phyloP scores from a whole-genome alignment of 2,888 invertebrate genomes.

The Cosmia pyralina region DNA sequence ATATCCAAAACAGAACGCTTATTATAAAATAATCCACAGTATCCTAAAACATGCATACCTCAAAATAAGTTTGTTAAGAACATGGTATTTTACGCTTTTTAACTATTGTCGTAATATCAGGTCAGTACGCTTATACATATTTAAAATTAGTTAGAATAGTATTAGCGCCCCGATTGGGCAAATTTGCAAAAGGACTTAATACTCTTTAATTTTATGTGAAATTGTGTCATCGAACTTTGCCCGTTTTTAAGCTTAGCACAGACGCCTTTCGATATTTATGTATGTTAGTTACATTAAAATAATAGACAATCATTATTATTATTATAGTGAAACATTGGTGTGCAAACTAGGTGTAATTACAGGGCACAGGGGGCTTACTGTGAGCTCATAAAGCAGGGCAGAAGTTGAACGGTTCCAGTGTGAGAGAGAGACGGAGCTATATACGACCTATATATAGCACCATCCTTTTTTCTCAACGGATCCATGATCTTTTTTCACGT shows the following conservation, averaged over 20 bases:
- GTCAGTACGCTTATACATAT: constrained; percentile 69
- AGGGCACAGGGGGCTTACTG: no score
- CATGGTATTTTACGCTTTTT: constrained; percentile 12
- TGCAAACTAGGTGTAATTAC: neutral
- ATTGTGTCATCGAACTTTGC: constrained; percentile 32
- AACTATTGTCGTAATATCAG: constrained; percentile 39
- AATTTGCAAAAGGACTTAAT: constrained; percentile 47
- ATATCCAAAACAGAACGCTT: constrained; percentile 24
- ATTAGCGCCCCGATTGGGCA: constrained; percentile 38
- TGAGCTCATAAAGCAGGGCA: no score
- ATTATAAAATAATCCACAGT: constrained; percentile 7
- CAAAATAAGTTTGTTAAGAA: constrained; percentile 38
- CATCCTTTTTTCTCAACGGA: no score
- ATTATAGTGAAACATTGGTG: neutral
- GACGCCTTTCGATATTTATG: neutral
- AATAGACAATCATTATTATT: no score
- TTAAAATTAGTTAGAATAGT: constrained; percentile 39
- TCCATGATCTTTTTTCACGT: no score
- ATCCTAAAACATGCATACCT: constrained; percentile 45
- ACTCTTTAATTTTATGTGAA: constrained; percentile 51
- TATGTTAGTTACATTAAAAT: neutral
- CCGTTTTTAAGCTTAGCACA: constrained; percentile 36
- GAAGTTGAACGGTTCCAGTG: no score
- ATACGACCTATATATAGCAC: no score
- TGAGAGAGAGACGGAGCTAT: no score